Percentiles rank a stretch among this genome's conserved stretches.
Conservation (phyloP, 2,113 vertebrate genomes). For the Lethenteron reissneri region DNA sequence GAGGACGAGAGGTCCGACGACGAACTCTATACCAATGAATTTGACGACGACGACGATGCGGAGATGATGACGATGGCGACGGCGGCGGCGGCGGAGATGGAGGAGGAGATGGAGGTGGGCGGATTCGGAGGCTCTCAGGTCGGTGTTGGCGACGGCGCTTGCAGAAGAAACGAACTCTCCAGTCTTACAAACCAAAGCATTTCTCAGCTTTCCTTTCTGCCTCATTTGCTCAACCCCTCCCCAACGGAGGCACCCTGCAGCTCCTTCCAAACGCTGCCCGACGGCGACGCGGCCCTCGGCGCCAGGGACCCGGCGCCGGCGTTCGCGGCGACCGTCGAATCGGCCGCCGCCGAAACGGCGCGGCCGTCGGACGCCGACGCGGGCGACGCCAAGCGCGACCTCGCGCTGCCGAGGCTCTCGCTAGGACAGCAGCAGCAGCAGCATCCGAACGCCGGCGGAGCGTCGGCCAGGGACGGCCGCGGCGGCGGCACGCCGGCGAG, state of each 20-base stretch:
- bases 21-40: too few species aligned
- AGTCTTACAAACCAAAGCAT: slow-evolving; percentile 17
- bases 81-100: background rate
- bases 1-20: too few species aligned
- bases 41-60: background rate
- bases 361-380: slow-evolving; percentile 10
- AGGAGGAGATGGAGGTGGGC: slow-evolving; percentile 8
- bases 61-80: background rate
- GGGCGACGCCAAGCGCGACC: slow-evolving; percentile 9
- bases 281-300: background rate
- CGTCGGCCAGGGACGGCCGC: background rate
- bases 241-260: slow-evolving; percentile 13
- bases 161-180: slow-evolving; percentile 18
- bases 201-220: slow-evolving; percentile 14
- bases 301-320: background rate
- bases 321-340: too few species aligned
- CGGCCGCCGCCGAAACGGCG: too few species aligned
- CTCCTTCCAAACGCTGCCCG: background rate
- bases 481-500: background rate
- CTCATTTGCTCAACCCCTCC: slow-evolving; percentile 13
- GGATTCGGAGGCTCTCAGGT: slow-evolving; percentile 6
- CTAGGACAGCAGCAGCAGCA: background rate
- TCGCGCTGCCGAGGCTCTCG: background rate
- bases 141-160: slow-evolving; percentile 10
- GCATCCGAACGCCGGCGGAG: background rate